phyloP scores from a whole-genome alignment of 2,888 invertebrate genomes.

The Agrochola macilenta region DNA sequence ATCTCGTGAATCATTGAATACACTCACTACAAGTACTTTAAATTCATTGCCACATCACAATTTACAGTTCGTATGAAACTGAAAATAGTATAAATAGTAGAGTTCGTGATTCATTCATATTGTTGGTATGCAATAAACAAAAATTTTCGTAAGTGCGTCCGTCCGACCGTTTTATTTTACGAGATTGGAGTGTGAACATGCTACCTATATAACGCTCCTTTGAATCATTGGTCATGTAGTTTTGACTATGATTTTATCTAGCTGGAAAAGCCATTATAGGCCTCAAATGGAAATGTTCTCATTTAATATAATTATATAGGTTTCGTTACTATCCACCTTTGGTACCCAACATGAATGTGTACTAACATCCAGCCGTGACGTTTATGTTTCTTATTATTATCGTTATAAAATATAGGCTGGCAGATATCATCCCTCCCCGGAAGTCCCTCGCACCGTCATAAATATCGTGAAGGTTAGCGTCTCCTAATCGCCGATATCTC shows the following conservation, averaged over 20 bases:
- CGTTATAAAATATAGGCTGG: slow-evolving; percentile 21
- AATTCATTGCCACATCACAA: slow-evolving; percentile 54
- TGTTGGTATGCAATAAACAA: slow-evolving; percentile 38
- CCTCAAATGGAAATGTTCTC: not conserved
- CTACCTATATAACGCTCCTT: not conserved
- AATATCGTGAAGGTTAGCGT: slow-evolving; percentile 31
- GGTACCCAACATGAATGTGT: not conserved
- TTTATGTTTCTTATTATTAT: slow-evolving; percentile 6
- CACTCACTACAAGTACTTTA: slow-evolving; percentile 37
- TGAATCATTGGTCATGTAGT: not conserved
- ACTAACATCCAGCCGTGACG: not conserved
- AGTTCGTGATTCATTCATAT: slow-evolving; percentile 55
- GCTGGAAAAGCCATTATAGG: not conserved
- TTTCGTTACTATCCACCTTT: too few species aligned
- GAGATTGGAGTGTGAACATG: slow-evolving; percentile 2
- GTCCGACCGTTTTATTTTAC: slow-evolving; percentile 5
- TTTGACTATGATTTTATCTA: not conserved
- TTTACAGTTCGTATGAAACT: slow-evolving; percentile 60
- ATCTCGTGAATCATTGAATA: slow-evolving; percentile 55
- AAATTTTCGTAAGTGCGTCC: slow-evolving; percentile 20
- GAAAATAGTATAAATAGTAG: slow-evolving; percentile 51
- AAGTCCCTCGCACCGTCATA: slow-evolving; percentile 9
- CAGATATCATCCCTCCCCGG: slow-evolving; percentile 7
- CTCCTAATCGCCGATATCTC: slow-evolving; percentile 32
- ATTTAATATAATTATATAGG: not conserved